Base-by-base conservation (phyloP, 2,797 vertebrate species). In the Eidolon dupreanum region DNA sequence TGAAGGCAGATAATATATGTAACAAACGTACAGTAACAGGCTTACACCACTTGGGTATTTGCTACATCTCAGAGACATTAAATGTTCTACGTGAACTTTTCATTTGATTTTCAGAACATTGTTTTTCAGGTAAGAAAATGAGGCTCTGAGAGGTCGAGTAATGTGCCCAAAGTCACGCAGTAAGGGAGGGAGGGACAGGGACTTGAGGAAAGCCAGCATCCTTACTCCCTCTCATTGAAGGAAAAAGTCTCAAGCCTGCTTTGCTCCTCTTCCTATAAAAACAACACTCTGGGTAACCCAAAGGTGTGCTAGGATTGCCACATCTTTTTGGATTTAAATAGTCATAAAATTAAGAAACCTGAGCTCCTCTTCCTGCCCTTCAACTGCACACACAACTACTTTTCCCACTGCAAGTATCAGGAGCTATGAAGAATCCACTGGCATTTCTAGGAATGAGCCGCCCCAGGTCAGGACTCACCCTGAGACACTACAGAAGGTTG, bases 311-410 rank as follows among this genome's bases (percentile, higher is more conserved):
- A 71, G 38, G 59, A 65, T 85, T 79, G 57, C 46, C 38, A 87
- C 46, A 41, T 55, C 36, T 93, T 92, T 77, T 79, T 46, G 13
- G 75, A 66, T 71, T 65, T 84, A 85, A 88, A 94, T 70, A 90
- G 88, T 88, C 38, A 61, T 43, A 71, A 90, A 93, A 81, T 93
- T 85, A 88, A 70, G 88, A 93, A 89, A 66, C 33, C 41, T 2
- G 11, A 49, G 43, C 15, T 26, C 33, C 61, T 61, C 43, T 38
- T 36, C 5, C 11, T 12, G 6, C 31, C 13, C 55, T 85, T 36
- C 41, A 24, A 12, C 3, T 13, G 11, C 26, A 46, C 3, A 6
- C 28, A 46, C 1, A 33, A 17, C 36, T 9, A 31, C 41, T 73
- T 68, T 70, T 43, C 90, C 74, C 59, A 74, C 24, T 26, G 28